Percentiles rank a stretch among this genome's conserved stretches.
phyloP scores from a whole-genome alignment of 2,888 invertebrate species.

The Villa cingulata region DNA sequence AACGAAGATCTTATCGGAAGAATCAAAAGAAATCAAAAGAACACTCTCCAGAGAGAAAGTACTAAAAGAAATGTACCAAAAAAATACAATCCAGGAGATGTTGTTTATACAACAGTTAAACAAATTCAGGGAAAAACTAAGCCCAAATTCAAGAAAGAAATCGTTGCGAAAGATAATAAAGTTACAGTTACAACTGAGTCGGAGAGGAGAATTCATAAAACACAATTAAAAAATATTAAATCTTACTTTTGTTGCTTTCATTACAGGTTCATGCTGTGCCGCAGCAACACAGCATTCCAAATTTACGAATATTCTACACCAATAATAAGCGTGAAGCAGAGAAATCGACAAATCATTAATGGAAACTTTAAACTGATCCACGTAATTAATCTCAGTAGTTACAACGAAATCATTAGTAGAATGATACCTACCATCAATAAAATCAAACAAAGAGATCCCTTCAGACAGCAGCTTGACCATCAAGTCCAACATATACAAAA shows the following conservation, averaged over 20 bases:
- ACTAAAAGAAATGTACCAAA: not conserved
- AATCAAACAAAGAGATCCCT: not conserved
- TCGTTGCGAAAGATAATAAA: conserved; percentile 1
- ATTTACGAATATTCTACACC: not conserved
- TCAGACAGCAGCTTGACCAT: conserved; percentile 4
- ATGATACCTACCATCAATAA: not conserved
- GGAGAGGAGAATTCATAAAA: conserved; percentile 3
- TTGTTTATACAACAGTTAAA: not conserved
- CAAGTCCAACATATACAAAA: conserved; percentile 3
- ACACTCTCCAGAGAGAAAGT: conserved; percentile 1
- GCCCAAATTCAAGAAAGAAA: not conserved
- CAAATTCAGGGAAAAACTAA: conserved; percentile 2
- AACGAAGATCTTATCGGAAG: not conserved
- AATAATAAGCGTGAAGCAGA: conserved; percentile 3
- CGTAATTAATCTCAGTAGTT: conserved; percentile 3
- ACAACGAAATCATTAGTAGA: conserved; percentile 1
- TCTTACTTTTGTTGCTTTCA: not conserved
- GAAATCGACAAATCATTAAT: conserved; percentile 2
- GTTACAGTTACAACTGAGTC: conserved; percentile 4
- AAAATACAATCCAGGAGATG: not conserved
- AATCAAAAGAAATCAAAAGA: not conserved
- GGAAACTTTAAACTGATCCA: conserved; percentile 3
- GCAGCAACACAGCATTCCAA: not conserved
- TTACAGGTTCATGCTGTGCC: not conserved
- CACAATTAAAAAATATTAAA: conserved; percentile 5